phyloP scores from a whole-genome alignment of 1,140 invertebrate genomes.

The Heliconius hewitsoni region DNA sequence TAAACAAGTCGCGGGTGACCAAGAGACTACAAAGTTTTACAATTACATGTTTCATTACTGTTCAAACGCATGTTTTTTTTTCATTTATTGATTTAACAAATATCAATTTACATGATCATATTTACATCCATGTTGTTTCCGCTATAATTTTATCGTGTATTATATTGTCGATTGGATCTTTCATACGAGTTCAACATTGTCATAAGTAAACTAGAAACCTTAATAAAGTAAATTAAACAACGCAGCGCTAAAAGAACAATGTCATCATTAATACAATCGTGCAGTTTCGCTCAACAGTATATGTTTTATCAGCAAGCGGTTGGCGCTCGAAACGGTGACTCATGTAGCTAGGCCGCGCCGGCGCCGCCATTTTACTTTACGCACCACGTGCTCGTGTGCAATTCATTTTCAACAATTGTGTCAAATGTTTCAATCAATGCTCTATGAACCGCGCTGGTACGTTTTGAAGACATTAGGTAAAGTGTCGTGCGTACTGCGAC shows the following conservation, averaged over 20 bases:
- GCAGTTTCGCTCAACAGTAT: background rate
- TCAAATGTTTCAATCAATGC: conserved; percentile 11
- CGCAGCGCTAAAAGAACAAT: background rate
- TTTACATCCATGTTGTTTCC: too few relatives aligned
- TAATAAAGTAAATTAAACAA: background rate
- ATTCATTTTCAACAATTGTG: conserved; percentile 25
- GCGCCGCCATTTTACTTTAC: conserved; percentile 75
- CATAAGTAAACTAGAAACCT: too few relatives aligned
- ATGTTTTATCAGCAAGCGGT: conserved; percentile 48
- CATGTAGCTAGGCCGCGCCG: conserved; percentile 46
- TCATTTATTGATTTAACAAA: too few relatives aligned
- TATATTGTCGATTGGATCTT: too few relatives aligned
- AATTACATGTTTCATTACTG: too few relatives aligned
- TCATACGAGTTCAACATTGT: too few relatives aligned
- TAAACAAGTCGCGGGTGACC: background rate
- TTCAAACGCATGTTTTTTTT: too few relatives aligned
- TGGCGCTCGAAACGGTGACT: conserved; percentile 50
- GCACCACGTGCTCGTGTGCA: conserved; percentile 72
- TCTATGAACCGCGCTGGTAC: background rate
- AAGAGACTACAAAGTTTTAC: too few relatives aligned
- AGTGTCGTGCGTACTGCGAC: background rate
- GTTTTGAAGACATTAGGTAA: too few relatives aligned
- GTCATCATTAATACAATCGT: background rate
- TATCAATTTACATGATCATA: too few relatives aligned
- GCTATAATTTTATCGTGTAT: too few relatives aligned